These are phyloP conservation scores for Gadus chalcogrammus DNA, from an alignment of 2,113 vertebrate genomes.

Conservation along the genomic window DNA sequence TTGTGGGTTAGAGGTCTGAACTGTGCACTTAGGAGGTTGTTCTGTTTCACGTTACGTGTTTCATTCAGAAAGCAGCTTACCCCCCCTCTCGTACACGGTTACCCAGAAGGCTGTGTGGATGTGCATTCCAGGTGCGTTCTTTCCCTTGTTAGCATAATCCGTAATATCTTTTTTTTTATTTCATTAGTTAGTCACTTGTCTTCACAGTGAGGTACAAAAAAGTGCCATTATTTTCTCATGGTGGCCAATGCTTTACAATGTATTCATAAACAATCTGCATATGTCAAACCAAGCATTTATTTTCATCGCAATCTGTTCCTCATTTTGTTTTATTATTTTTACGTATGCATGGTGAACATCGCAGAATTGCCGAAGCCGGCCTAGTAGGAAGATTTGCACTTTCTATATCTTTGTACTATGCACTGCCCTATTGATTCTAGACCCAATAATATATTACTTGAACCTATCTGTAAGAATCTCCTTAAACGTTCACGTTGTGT, in stretches of 20 bases:
- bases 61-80: not conserved
- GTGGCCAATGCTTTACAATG: constrained; percentile 79
- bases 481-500: constrained; percentile 86
- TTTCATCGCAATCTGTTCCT: constrained; percentile 56
- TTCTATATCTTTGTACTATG: constrained; percentile 99
- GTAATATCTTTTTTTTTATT: constrained; percentile 19
- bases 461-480: constrained; percentile 90
- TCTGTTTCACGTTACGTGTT: not conserved
- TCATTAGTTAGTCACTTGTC: constrained; percentile 43
- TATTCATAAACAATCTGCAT: constrained; percentile 64
- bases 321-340: constrained; percentile 44
- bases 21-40: not conserved
- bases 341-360: constrained; percentile 82
- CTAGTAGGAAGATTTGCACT: constrained; percentile 98
- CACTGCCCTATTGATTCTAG: constrained; percentile 99
- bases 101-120: constrained; percentile 80
- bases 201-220: constrained; percentile 75
- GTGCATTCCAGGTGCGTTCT: constrained; percentile 97
- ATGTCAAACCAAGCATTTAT: constrained; percentile 72
- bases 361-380: constrained; percentile 76
- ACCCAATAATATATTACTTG: constrained; percentile 97
- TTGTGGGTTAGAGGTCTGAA: not conserved
- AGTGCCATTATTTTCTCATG: constrained; percentile 89
- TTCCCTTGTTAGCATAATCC: constrained; percentile 68
- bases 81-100: not conserved